Conservation (phyloP, 2,888 invertebrate genomes). For the Neocrepidodera transversa region DNA sequence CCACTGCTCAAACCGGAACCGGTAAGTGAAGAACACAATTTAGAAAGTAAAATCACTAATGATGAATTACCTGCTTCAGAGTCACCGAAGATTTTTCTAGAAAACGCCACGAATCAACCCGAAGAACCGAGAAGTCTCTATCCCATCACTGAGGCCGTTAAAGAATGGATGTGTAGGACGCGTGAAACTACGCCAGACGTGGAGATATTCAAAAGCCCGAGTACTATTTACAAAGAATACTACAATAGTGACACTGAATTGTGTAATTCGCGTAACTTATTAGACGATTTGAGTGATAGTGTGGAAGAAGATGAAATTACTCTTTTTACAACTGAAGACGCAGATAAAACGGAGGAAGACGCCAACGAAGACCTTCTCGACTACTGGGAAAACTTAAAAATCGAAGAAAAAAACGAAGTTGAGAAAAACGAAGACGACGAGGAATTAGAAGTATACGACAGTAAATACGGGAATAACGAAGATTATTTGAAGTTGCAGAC, state of each 20-base stretch:
- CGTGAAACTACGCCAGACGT: conserved; percentile 59
- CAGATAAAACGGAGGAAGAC: conserved; percentile 37
- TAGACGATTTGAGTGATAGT: conserved; percentile 20
- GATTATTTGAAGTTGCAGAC: conserved; percentile 55
- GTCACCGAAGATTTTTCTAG: conserved; percentile 49
- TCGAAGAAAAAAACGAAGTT: conserved; percentile 17
- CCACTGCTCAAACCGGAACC: conserved; percentile 40
- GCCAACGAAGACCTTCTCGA: conserved; percentile 61
- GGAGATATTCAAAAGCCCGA: conserved; percentile 58
- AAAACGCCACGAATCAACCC: conserved; percentile 36
- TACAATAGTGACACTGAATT: conserved; percentile 45
- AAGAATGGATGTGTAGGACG: conserved; percentile 65
- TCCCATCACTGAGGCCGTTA: conserved; percentile 68
- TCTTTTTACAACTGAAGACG: conserved; percentile 37
- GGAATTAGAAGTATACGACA: conserved; percentile 54
- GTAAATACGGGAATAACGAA: conserved; percentile 58
- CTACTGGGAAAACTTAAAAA: conserved; percentile 58
- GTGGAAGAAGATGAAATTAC: conserved; percentile 43
- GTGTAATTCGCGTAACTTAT: conserved; percentile 27
- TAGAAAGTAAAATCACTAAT: conserved; percentile 42
- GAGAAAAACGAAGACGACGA: conserved; percentile 48
- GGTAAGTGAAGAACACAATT: conserved; percentile 46
- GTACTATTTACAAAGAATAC: conserved; percentile 55
- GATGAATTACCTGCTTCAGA: conserved; percentile 45
- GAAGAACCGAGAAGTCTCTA: conserved; percentile 45